Percentiles rank a stretch among this genome's conserved stretches.
phyloP scores from a whole-genome alignment of 2,888 invertebrate genomes.

The Lycocerus yunnanus region DNA sequence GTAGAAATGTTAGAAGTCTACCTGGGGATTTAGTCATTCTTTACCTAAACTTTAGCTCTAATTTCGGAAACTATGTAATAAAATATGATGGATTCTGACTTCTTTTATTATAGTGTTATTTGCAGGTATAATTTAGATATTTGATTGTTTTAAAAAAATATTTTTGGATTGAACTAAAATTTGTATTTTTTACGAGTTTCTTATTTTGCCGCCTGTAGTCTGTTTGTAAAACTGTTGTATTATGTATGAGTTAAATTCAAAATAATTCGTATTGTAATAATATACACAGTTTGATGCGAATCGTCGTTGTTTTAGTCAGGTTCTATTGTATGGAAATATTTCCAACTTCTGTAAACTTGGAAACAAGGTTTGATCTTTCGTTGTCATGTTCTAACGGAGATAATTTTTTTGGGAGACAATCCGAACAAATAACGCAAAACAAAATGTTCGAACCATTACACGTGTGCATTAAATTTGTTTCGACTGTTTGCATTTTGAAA shows the following conservation, averaged over 20 bases:
- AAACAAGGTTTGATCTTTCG: constrained; percentile 40
- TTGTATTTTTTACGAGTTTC: constrained; percentile 25
- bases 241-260: constrained; percentile 47
- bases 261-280: constrained; percentile 49
- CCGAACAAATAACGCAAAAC: constrained; percentile 2
- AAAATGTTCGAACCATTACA: neutral
- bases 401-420: constrained; percentile 21
- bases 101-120: constrained; percentile 6
- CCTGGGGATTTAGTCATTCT: neutral
- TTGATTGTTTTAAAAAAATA: constrained; percentile 1
- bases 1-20: neutral
- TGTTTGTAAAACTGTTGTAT: constrained; percentile 38
- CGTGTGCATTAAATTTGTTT: neutral
- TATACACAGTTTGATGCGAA: constrained; percentile 48
- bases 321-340: constrained; percentile 45
- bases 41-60: neutral
- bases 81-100: neutral
- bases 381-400: constrained; percentile 39
- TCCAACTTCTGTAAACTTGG: constrained; percentile 41
- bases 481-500: neutral
- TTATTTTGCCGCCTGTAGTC: constrained; percentile 19
- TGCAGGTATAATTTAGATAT: constrained; percentile 13
- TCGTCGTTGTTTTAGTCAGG: constrained; percentile 44
- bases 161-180: neutral
- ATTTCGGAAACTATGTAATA: constrained; percentile 1